Evolutionary conservation across 2,797 vertebrate genomes (phyloP), one percentile per base, ranked within the genome.

Genomic region (Otolemur crassicaudatus): DNA sequence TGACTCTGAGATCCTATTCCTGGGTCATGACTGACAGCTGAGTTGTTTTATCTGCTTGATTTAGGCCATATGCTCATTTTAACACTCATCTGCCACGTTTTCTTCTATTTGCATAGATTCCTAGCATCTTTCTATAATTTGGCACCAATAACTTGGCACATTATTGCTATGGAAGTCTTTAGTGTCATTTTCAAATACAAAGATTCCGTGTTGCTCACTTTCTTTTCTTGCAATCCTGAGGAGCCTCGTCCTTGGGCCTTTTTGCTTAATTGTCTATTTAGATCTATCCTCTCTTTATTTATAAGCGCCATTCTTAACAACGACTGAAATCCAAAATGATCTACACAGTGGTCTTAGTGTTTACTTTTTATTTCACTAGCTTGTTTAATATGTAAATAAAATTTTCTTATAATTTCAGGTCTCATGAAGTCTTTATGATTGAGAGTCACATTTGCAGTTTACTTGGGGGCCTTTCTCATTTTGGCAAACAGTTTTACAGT

Each of bases 51-150:
- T 63, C 4, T 95, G 92, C 88, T 56, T 84, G 86, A 95, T 85
- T 86, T 65, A 94, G 94, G 76, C 86, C 95, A 95, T 97, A 85
- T 94, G 97, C 77, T 97, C 89, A 34, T 88, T 94, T 96, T 91
- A 97, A 89, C 89, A 88, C 73, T 95, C 91, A 95, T 89, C 91
- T 97, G 94, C 91, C 91, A 92, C 93, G 95, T 96, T 89, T 90
- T 82, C 90, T 95, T 94, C n/a, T 93, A 65, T 96, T 97, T 94
- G 87, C 87, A 86, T 96, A 95, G 93, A 96, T 94, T 97, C 84
- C 76, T 61, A 63, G 91, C 86, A 92, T 96, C 49, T 95, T 96
- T 31, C 84, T 94, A 69, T 97, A 88, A 97, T 96, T 96, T 97
- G 94, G 94, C 89, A 94, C 95, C 40, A 61, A 53, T 91, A 91